Evolutionary conservation across 2,888 invertebrate genomes (phyloP).

Genomic region (Corbicula japonica): DNA sequence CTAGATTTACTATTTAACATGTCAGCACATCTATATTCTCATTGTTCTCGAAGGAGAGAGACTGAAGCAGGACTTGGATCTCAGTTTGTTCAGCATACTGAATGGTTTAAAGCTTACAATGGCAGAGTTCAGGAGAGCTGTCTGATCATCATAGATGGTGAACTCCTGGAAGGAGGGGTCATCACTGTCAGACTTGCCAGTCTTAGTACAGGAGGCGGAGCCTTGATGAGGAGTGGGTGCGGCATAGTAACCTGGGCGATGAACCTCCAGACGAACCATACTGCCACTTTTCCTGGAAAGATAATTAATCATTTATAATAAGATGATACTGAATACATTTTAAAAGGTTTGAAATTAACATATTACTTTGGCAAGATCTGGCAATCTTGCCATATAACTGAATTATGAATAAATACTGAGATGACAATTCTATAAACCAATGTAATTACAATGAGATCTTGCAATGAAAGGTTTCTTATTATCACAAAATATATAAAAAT

Average conservation of each 20-base stretch:
- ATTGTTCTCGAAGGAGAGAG: slow-evolving; percentile 48
- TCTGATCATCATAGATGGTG: slow-evolving; percentile 53
- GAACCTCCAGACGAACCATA: slow-evolving; percentile 56
- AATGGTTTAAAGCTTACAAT: slow-evolving; percentile 66
- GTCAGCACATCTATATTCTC: slow-evolving; percentile 37
- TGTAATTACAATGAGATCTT: neutral
- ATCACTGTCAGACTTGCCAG: slow-evolving; percentile 21
- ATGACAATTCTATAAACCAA: neutral
- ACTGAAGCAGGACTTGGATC: slow-evolving; percentile 54
- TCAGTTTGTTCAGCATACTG: slow-evolving; percentile 47
- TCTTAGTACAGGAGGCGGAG: neutral
- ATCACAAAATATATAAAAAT: neutral
- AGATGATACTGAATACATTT: neutral
- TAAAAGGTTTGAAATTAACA: neutral
- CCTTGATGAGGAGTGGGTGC: slow-evolving; percentile 24
- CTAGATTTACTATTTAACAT: neutral
- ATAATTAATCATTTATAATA: neutral
- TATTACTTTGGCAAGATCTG: neutral
- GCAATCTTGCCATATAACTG: neutral
- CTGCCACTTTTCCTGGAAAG: slow-evolving; percentile 51
- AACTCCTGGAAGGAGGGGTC: slow-evolving; percentile 51
- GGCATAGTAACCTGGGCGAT: slow-evolving; percentile 41
- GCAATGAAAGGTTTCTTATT: neutral
- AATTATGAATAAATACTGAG: neutral
- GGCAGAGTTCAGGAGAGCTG: slow-evolving; percentile 52